phyloP scores from a whole-genome alignment of 2,797 vertebrate species.

The Polyboroides typus region DNA sequence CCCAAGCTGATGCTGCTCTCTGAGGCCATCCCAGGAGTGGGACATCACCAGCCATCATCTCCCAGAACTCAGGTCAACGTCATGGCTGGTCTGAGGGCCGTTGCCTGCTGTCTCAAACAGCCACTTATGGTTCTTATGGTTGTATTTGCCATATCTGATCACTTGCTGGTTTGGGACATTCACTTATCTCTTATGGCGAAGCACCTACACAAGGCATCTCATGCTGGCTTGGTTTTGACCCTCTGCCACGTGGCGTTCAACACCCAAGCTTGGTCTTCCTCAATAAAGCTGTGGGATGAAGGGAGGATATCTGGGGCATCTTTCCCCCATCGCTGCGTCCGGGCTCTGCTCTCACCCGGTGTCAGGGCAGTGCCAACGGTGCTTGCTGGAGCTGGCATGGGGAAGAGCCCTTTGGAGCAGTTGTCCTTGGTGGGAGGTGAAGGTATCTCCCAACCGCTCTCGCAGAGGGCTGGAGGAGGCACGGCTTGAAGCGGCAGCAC shows the following conservation, averaged over 20 bases:
- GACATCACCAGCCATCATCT: background rate
- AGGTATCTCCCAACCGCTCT: background rate
- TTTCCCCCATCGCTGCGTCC: too few relatives aligned
- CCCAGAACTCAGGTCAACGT: fast-evolving
- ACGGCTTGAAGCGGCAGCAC: fast-evolving
- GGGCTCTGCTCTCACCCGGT: background rate
- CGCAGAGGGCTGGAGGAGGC: background rate
- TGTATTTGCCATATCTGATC: fast-evolving
- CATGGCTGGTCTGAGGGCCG: fast-evolving
- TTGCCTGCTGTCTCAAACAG: background rate
- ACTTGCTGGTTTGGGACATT: background rate
- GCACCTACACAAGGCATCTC: fast-evolving
- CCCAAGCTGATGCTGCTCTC: background rate
- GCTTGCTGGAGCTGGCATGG: background rate
- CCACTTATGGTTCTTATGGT: fast-evolving
- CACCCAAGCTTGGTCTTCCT: background rate
- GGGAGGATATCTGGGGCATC: background rate
- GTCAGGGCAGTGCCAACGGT: too few relatives aligned
- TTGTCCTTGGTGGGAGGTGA: background rate
- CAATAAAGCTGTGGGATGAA: fast-evolving
- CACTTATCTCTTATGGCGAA: fast-evolving
- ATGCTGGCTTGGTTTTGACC: fast-evolving
- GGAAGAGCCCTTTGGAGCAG: background rate
- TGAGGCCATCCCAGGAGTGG: fast-evolving
- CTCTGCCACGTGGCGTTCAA: fast-evolving